phyloP scores from a whole-genome alignment of 2,113 vertebrate genomes.

The Eublepharis macularius region DNA sequence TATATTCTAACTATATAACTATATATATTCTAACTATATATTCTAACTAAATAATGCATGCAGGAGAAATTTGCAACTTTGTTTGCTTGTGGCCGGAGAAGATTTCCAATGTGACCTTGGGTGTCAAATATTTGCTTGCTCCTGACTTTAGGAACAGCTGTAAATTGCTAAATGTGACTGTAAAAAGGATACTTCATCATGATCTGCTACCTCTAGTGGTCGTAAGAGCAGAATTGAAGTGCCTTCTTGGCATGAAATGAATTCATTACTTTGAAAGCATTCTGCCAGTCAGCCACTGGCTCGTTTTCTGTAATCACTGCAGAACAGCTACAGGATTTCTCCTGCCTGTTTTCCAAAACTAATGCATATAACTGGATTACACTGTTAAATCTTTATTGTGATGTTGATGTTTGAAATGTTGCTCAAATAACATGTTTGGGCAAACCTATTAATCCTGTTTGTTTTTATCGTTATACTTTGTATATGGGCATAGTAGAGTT shows the following conservation, averaged over 20 bases:
- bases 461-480: background rate
- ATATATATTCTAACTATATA: too few species aligned
- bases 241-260: background rate
- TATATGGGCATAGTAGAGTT: background rate
- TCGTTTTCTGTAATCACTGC: background rate
- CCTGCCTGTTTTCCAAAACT: background rate
- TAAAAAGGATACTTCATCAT: background rate
- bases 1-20: too few species aligned
- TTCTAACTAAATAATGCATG: too few species aligned
- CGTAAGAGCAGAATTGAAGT: background rate
- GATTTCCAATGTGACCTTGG: background rate
- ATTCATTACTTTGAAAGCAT: background rate
- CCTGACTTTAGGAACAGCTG: background rate
- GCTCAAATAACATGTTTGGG: background rate
- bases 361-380: background rate
- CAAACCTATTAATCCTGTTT: background rate
- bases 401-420: background rate
- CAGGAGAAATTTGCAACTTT: background rate
- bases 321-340: background rate
- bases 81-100: background rate
- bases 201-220: background rate
- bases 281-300: background rate
- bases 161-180: background rate
- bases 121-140: background rate
- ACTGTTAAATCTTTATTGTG: constrained; percentile 1